Percentiles rank a stretch among this genome's conserved stretches.
Evolutionary conservation across 2,888 invertebrate genomes (phyloP).

Genomic region (Hedychridium roseum): DNA sequence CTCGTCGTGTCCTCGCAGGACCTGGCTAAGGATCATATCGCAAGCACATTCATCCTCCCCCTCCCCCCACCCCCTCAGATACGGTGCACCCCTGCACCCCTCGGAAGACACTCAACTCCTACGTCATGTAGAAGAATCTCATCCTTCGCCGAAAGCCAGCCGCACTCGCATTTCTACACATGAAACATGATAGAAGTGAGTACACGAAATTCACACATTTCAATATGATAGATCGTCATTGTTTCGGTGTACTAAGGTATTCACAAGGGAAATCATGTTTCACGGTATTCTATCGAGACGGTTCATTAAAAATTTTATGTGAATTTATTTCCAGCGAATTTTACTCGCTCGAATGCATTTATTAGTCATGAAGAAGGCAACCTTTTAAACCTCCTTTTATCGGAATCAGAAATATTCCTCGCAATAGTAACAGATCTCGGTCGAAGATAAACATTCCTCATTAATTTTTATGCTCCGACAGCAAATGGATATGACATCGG

Average conservation of each 20-base stretch:
- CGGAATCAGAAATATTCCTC: neutral
- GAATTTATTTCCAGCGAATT: no score
- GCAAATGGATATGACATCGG: no score
- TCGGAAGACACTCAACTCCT: no score
- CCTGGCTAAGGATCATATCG: constrained; percentile 35
- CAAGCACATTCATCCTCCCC: constrained; percentile 14
- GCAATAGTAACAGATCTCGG: neutral
- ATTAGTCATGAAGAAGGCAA: no score
- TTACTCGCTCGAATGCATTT: no score
- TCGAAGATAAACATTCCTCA: neutral
- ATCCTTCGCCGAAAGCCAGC: constrained; percentile 59
- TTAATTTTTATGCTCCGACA: neutral
- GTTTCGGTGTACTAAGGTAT: no score
- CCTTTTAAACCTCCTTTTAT: no score
- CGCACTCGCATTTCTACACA: constrained; percentile 60
- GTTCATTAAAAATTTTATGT: no score
- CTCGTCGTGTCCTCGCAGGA: constrained; percentile 55
- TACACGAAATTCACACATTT: neutral
- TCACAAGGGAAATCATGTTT: no score
- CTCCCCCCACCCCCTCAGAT: constrained; percentile 24
- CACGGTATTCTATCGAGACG: no score
- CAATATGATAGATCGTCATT: neutral
- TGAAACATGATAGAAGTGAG: constrained; percentile 64
- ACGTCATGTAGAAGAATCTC: no score
- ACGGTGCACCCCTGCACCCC: constrained; percentile 33